A percentile compares a stretch with the other conserved stretches of the same genome.
These are phyloP conservation scores for Nyctibius bracteatus DNA, from an alignment of 2,113 vertebrate species.

Conservation along the genomic window DNA sequence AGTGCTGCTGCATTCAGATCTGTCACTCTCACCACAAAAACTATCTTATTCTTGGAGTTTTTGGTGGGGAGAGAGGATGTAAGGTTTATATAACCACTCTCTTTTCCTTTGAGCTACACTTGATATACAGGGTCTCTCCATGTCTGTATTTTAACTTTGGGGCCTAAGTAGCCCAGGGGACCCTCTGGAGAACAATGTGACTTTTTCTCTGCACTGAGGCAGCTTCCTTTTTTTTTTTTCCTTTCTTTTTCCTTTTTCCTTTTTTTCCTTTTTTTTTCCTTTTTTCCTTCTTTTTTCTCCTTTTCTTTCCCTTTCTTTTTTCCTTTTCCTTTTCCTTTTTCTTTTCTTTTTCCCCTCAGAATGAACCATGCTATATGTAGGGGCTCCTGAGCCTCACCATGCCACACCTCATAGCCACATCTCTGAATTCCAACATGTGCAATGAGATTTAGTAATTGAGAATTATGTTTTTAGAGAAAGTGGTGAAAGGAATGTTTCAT, in stretches of 20 bases:
- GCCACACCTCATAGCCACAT: neutral
- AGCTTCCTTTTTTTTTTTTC: neutral
- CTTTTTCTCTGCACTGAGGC: neutral
- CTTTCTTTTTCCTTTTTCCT: too few relatives aligned
- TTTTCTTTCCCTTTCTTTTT: too few relatives aligned
- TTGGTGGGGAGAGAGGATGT: neutral
- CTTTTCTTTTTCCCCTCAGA: neutral
- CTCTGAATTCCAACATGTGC: neutral
- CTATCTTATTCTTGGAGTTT: conserved; percentile 31
- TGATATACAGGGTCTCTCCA: neutral
- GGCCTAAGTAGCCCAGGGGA: neutral
- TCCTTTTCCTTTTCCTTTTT: rapidly evolving
- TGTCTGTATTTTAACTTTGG: neutral
- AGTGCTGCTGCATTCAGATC: conserved; percentile 38
- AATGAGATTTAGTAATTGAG: neutral
- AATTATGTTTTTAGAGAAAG: neutral
- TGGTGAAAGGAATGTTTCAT: neutral
- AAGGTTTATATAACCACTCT: conserved; percentile 18
- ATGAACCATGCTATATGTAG: neutral
- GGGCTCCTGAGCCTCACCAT: neutral
- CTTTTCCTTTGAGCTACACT: neutral
- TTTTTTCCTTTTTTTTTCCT: too few relatives aligned
- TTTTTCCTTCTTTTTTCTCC: neutral
- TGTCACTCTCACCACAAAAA: conserved; percentile 38
- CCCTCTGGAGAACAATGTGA: neutral